Percentiles rank a stretch among this genome's conserved stretches.
Evolutionary conservation across 2,113 vertebrate genomes (phyloP).

Genomic region (Drymodes brunneopygia): DNA sequence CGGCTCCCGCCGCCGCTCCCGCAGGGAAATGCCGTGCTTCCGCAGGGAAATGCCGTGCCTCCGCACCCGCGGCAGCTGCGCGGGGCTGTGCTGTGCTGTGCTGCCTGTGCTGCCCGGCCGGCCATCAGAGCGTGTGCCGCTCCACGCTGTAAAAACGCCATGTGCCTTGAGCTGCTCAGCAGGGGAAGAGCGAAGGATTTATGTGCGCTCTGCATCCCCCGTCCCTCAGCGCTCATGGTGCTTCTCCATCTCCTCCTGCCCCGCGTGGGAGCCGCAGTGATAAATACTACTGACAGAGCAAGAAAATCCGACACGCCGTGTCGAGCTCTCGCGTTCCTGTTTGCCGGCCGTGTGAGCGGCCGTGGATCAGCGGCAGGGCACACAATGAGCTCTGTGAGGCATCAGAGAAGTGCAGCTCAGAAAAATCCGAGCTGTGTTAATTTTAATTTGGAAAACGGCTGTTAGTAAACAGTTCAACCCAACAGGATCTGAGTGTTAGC

Average conservation of each 20-base stretch:
- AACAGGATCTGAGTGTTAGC: constrained; percentile 11
- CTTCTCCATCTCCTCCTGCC: neutral
- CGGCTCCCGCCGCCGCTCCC: neutral
- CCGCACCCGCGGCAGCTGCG: neutral
- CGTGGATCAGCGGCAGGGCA: constrained; percentile 5
- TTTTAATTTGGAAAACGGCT: constrained; percentile 7
- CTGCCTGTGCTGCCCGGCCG: neutral
- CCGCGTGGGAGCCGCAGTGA: neutral
- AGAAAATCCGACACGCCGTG: neutral
- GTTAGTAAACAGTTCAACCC: constrained; percentile 1
- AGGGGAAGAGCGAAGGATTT: neutral
- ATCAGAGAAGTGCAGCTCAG: neutral
- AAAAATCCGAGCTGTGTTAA: neutral
- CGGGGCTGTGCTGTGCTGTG: neutral
- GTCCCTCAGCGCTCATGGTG: neutral
- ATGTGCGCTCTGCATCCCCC: neutral
- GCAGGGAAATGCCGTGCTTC: neutral
- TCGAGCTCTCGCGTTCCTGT: neutral
- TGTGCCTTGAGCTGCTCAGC: neutral
- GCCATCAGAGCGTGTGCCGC: neutral
- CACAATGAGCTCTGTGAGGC: constrained; percentile 30
- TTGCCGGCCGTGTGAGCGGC: neutral
- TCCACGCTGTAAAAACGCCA: neutral
- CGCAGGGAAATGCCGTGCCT: neutral
- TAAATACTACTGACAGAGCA: neutral